phyloP scores from a whole-genome alignment of 2,113 vertebrate species.

The Haemorhous mexicanus region DNA sequence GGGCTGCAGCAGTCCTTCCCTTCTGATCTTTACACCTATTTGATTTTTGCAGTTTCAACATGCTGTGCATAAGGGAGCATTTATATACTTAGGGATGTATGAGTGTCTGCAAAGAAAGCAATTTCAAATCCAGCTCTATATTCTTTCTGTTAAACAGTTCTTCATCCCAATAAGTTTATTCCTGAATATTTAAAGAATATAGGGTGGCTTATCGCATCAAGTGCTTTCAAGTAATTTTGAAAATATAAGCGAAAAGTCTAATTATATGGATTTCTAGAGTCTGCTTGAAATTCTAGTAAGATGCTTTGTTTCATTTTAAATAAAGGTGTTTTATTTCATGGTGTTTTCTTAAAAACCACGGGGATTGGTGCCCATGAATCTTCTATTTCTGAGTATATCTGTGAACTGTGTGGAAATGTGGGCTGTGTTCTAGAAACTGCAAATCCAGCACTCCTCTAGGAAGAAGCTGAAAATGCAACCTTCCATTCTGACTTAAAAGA shows the following conservation, averaged over 20 bases:
- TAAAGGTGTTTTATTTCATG: background rate
- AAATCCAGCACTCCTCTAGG: background rate
- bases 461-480: background rate
- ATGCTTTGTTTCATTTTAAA: background rate
- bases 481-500: background rate
- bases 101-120: background rate
- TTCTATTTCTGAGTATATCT: background rate
- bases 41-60: fast-evolving
- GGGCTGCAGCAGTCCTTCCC: background rate
- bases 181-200: background rate
- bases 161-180: background rate
- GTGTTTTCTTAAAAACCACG: background rate
- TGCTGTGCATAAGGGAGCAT: fast-evolving
- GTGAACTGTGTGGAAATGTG: background rate
- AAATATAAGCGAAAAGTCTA: background rate
- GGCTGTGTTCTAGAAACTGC: background rate
- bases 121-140: background rate
- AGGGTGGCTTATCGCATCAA: background rate
- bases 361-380: background rate
- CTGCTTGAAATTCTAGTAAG: background rate
- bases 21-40: fast-evolving
- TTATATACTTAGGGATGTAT: fast-evolving
- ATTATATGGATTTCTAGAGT: background rate
- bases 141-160: background rate
- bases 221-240: background rate